Base-by-base conservation (phyloP, 2,797 vertebrate species). In the Lagodon rhomboides region DNA sequence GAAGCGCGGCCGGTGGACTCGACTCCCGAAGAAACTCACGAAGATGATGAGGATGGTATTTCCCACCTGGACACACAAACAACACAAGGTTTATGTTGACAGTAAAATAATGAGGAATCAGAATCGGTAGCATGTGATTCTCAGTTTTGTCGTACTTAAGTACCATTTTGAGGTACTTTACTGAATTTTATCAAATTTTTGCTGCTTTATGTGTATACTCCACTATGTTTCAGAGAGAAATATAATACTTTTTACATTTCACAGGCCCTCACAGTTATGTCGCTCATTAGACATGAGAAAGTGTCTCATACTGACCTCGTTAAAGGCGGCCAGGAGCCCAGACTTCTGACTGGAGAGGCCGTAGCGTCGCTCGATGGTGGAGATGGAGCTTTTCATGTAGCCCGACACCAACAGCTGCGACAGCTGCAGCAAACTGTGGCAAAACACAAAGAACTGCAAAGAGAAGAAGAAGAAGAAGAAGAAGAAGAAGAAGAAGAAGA, bases 361-460 rank as follows among this genome's bases (percentile, higher is more conserved):
- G 0, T 97, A 99, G n/a, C 98, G 96, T 62, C 88, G 95, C 94
- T 99, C 98, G 1, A 99, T 97, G 30, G 97, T 99, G 43, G 97
- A 97, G 85, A 99, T 97, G 90, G 97, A 97, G 79, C 98, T 97
- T 91, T 97, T 98, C 92, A 99, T 95, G 81, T 97, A 99, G 12
- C 97, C 96, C 0, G 98, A 99, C 27, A 97, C 96, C 93, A 99
- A 83, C 30, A 99, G 96, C 90, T 97, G 97, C 0, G 97, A 84
- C 70, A 99, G 91, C 87, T 98, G 97, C 75, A 99, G 96, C 38
- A 98, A 68, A 34, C 97, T 96, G 7, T 99, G 98, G 78, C 98
- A 99, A 6, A 97, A 68, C 3, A 99, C 95, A 0, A 99, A 99
- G 87, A 98, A 95, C 98, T 99, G 93, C 38, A n/a, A 72, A 53